phyloP scores from a whole-genome alignment of 2,113 vertebrate species.

The Pycnonotus jocosus region DNA sequence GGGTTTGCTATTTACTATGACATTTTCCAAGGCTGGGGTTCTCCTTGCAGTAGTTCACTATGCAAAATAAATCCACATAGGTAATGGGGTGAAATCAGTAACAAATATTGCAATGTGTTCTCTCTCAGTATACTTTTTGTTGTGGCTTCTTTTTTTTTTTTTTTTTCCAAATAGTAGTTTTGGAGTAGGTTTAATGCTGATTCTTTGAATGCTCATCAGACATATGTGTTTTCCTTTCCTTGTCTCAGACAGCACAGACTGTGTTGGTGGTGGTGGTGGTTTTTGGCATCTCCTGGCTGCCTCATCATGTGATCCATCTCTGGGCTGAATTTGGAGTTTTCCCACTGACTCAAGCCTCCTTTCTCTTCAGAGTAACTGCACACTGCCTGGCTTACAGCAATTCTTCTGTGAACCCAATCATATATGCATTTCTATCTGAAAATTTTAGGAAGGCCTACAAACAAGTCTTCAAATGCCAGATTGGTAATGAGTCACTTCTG shows the following conservation, averaged over 20 bases:
- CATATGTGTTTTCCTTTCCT: conserved; percentile 38
- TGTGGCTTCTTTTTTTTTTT: too few species aligned
- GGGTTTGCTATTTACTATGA: neutral
- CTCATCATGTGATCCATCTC: conserved; percentile 89
- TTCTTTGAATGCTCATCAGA: conserved; percentile 13
- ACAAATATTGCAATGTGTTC: neutral
- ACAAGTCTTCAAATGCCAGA: conserved; percentile 90
- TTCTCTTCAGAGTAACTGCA: conserved; percentile 84
- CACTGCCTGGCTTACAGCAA: conserved; percentile 98
- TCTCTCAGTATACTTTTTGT: neutral
- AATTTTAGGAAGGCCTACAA: conserved; percentile 97
- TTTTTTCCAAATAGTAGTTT: neutral
- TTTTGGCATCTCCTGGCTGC: conserved; percentile 96
- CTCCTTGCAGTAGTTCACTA: neutral
- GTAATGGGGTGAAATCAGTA: neutral
- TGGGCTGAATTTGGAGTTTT: conserved; percentile 95
- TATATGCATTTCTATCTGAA: conserved; percentile 95
- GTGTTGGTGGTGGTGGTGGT: conserved; percentile 96
- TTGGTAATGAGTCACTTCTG: conserved; percentile 62
- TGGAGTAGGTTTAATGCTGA: neutral
- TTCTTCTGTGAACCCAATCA: conserved; percentile 96
- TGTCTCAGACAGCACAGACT: conserved; percentile 89
- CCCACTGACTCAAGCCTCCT: conserved; percentile 92
- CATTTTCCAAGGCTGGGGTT: neutral
- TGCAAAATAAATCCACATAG: neutral